Percentiles rank a stretch among this genome's conserved stretches.
These are phyloP conservation scores for Myrmecophaga tridactyla DNA, from an alignment of 2,113 vertebrate species.

Conservation along the genomic window DNA sequence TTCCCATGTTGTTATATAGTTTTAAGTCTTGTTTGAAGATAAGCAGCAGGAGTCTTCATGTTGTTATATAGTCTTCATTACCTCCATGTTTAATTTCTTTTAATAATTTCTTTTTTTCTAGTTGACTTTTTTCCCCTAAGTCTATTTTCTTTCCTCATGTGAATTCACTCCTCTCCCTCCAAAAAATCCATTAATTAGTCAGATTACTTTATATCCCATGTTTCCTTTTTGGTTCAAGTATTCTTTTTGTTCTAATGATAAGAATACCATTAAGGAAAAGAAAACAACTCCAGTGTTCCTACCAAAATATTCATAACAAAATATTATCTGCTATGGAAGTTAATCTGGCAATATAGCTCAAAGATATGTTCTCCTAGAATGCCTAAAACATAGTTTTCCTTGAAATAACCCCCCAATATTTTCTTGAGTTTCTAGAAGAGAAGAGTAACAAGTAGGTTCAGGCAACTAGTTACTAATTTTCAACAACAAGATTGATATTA, in stretches of 20 bases:
- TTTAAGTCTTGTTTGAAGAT: too few relatives aligned
- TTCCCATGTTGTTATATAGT: too few relatives aligned
- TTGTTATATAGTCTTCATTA: neutral
- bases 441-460: neutral
- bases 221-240: neutral
- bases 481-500: neutral
- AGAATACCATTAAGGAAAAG: neutral
- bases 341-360: neutral
- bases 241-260: neutral
- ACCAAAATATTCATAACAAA: neutral
- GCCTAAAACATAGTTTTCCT: neutral
- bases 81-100: neutral
- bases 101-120: neutral
- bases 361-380: constrained; percentile 7
- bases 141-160: neutral
- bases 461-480: neutral
- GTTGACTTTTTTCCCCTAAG: neutral
- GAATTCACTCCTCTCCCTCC: neutral
- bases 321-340: neutral
- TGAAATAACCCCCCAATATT: neutral
- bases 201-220: neutral
- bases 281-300: neutral
- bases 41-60: too few relatives aligned
- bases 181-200: neutral
- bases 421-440: neutral